A percentile compares a stretch with the other conserved stretches of the same genome.
These are phyloP conservation scores for Dasyurus viverrinus DNA, from an alignment of 2,113 vertebrate genomes.

Conservation along the genomic window DNA sequence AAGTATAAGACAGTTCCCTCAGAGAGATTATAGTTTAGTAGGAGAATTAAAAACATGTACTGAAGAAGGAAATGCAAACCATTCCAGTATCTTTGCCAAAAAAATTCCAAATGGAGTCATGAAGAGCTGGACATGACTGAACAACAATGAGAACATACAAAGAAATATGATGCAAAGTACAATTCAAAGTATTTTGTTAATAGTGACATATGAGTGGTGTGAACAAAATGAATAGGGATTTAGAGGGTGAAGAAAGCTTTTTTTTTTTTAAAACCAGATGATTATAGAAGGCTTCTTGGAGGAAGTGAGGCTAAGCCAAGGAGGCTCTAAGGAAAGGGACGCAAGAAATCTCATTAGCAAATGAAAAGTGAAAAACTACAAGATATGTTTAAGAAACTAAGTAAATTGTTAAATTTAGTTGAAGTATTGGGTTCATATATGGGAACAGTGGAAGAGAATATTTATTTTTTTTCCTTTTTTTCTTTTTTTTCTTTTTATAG, in stretches of 20 bases:
- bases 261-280: background rate
- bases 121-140: background rate
- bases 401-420: background rate
- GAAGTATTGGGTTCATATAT: background rate
- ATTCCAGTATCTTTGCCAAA: background rate
- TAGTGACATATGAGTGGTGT: background rate
- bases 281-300: background rate
- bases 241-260: background rate
- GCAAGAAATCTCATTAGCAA: background rate
- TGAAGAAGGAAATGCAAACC: no score
- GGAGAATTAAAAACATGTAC: background rate
- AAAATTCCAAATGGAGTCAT: background rate
- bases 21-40: background rate
- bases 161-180: background rate
- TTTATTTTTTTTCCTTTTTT: background rate
- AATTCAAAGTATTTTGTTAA: background rate
- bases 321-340: background rate
- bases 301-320: background rate
- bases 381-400: background rate
- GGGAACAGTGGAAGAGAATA: background rate
- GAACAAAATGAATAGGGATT: background rate
- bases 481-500: no score
- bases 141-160: background rate
- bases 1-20: background rate
- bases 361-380: background rate